These are phyloP conservation scores for Eupeodes luniger DNA, from an alignment of 2,888 invertebrate genomes.

Conservation along the genomic window DNA sequence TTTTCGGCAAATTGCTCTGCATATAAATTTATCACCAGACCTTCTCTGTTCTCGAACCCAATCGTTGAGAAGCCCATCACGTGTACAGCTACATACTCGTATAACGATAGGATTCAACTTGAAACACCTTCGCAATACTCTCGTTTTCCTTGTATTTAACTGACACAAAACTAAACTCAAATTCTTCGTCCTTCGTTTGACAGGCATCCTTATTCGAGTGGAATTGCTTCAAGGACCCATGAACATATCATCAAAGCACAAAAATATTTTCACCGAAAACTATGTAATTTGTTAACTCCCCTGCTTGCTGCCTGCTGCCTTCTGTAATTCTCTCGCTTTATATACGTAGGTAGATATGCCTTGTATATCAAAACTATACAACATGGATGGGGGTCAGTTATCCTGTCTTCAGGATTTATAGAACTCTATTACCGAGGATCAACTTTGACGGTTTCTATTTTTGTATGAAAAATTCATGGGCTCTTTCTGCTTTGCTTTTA, in stretches of 20 bases:
- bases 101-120: constrained; percentile 38
- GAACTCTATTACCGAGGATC: constrained; percentile 69
- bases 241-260: constrained; percentile 3
- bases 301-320: constrained; percentile 24
- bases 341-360: neutral
- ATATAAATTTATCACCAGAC: constrained; percentile 46
- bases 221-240: constrained; percentile 41
- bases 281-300: constrained; percentile 67
- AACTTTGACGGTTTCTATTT: constrained; percentile 64
- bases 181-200: constrained; percentile 17
- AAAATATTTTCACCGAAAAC: constrained; percentile 49
- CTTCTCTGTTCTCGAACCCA: neutral
- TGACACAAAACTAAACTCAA: constrained; percentile 29
- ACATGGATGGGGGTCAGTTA: constrained; percentile 38
- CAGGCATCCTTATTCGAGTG: neutral
- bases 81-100: too few relatives aligned
- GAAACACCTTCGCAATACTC: constrained; percentile 21
- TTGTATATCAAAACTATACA: neutral
- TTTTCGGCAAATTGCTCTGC: constrained; percentile 38
- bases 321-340: constrained; percentile 5
- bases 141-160: neutral
- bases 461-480: constrained; percentile 70
- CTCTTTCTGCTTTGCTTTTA: neutral
- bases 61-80: neutral
- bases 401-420: constrained; percentile 63